Evolutionary conservation across 2,888 invertebrate genomes (phyloP).

Genomic region (Entomobrya multifasciata): DNA sequence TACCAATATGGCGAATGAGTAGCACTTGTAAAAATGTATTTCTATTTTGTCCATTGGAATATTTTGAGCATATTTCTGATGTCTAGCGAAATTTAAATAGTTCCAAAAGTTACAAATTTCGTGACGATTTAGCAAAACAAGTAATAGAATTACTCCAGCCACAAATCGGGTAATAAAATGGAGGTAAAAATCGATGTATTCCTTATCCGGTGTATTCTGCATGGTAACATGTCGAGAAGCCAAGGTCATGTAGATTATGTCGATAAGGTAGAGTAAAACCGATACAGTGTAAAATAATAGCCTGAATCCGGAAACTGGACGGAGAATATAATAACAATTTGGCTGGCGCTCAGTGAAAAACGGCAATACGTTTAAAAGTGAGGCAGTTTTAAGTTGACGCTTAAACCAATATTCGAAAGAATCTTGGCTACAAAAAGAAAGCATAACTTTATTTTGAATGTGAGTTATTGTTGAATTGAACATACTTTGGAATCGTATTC

Average conservation of each 20-base stretch:
- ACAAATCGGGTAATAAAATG: not conserved
- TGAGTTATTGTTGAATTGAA: no score
- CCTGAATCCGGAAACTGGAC: no score
- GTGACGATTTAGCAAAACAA: not conserved
- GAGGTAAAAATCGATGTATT: not conserved
- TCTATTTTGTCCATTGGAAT: not conserved
- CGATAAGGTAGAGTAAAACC: not conserved
- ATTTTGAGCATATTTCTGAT: not conserved
- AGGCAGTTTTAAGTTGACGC: no score
- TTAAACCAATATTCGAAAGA: no score
- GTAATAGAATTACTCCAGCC: not conserved
- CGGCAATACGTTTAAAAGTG: no score
- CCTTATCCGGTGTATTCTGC: not conserved
- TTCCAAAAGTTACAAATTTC: not conserved
- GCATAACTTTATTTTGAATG: no score
- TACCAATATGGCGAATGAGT: not conserved
- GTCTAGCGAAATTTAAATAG: not conserved
- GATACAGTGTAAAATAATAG: no score
- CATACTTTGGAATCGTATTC: no score
- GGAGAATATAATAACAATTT: no score
- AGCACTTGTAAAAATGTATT: not conserved
- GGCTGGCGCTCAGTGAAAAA: no score
- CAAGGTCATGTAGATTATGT: not conserved
- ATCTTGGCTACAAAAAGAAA: no score
- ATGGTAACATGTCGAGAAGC: not conserved